Base-by-base conservation (phyloP, 2,113 vertebrate species). In the Uria lomvia region DNA sequence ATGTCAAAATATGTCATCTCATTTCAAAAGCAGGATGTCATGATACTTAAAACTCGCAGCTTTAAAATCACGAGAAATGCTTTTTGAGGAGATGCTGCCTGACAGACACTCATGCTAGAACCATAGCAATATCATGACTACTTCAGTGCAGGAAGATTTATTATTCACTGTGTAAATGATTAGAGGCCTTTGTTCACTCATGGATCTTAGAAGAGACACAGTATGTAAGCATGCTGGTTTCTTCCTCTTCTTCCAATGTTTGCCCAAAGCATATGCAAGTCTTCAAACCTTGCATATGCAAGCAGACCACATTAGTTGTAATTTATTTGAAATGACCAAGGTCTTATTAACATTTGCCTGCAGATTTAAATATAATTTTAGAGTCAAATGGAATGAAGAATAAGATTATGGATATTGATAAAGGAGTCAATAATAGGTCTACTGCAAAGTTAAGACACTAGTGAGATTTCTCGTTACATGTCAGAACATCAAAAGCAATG, bases 1-100 rank as follows among this genome's bases (percentile, higher is more conserved):
- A 73, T 91, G 90, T 95, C 96, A 97, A 96, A 96, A 93, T 81
- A 92, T 96, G 91, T 50, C 82, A 96, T 60, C 80, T 82, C 68
- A 50, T 88, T 94, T 96, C 78, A 94, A 96, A 96, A 65, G 58
- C 45, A 76, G n/a, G 20, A 72, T 93, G 87, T 62, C 11, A 3
- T 30, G 62, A 88, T 86, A 89, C 77, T 83, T 94, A 73, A 91
- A 96, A 85, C 58, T 91, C 84, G 38, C n/a, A 86, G 71, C 75
- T 93, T 94, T 84, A 82, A 88, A 86, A 93, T 45, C 26, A 76
- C 13, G 52, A 70, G 40, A 56, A 91, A 72, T 7, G 49, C 18
- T 87, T 79, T 89, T 52, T 58, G 81, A 75, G 36, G 38, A 88
- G 75, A 72, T 70, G 66, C 65, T 91, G 74, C 65, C 49, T 88